These are phyloP conservation scores for Stylophora pistillata DNA, from an alignment of 64 coral and sea anemone genomes.

Conservation along the genomic window DNA sequence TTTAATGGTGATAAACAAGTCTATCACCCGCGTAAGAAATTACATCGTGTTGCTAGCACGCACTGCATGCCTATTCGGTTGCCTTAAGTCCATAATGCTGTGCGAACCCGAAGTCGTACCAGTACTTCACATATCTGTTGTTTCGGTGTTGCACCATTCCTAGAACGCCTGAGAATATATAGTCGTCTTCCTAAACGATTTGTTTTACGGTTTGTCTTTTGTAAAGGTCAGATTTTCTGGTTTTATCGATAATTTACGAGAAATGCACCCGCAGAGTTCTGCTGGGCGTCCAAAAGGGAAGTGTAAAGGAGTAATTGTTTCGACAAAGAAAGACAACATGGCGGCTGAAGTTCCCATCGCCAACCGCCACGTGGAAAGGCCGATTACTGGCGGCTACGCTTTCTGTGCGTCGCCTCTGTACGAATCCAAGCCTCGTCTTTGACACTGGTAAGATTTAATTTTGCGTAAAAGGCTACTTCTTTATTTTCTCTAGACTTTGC, in stretches of 20 bases:
- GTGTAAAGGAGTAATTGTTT: slow-evolving; percentile 28
- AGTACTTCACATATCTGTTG: background rate
- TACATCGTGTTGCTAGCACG: background rate
- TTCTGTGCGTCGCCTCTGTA: slow-evolving; percentile 74
- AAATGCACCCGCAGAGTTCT: slow-evolving; percentile 87
- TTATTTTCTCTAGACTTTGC: too few species aligned
- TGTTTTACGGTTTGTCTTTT: background rate
- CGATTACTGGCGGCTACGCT: slow-evolving; percentile 9
- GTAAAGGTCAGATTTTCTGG: background rate
- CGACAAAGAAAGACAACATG: slow-evolving; percentile 61
- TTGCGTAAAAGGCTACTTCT: too few species aligned
- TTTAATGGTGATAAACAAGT: too few species aligned
- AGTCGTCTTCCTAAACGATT: background rate
- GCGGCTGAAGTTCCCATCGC: slow-evolving; percentile 18
- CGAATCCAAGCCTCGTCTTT: slow-evolving; percentile 99
- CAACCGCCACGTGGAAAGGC: slow-evolving; percentile 45
- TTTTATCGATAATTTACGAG: background rate
- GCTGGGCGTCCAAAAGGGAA: slow-evolving; percentile 75
- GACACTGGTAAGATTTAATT: slow-evolving; percentile 79
- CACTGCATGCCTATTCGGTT: background rate
- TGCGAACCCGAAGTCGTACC: background rate
- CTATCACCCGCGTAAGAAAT: too few species aligned
- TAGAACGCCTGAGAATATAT: too few species aligned
- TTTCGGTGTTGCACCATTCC: background rate
- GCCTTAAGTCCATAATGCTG: background rate